Evolutionary conservation across 2,113 vertebrate species (phyloP).

Genomic region (Thymallus thymallus): DNA sequence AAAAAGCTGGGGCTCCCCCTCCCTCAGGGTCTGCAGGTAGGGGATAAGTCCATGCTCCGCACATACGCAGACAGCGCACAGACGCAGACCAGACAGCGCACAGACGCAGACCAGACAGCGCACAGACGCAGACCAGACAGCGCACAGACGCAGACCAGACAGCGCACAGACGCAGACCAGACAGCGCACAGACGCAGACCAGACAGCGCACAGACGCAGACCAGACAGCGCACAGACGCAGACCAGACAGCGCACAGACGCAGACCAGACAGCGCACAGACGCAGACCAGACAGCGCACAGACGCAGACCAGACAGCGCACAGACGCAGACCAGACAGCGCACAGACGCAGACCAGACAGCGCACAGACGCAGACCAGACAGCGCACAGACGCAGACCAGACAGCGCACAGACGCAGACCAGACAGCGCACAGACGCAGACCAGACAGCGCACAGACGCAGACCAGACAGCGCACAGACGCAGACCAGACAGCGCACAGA

Average conservation of each 20-base stretch:
- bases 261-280: not conserved
- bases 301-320: not conserved
- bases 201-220: not conserved
- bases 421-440: not conserved
- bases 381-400: not conserved
- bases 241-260: conserved; percentile 5
- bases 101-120: too few relatives aligned
- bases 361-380: conserved; percentile 1
- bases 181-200: not conserved
- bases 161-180: not conserved
- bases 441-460: not conserved
- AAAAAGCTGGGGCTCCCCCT: conserved; percentile 91
- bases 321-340: not conserved
- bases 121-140: not conserved
- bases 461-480: conserved; percentile 5
- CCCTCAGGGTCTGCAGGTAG: conserved; percentile 95
- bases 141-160: conserved; percentile 1
- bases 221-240: not conserved
- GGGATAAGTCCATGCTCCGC: not conserved
- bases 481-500: not conserved
- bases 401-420: not conserved
- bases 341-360: not conserved
- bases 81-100: too few relatives aligned
- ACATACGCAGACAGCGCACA: too few relatives aligned
- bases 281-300: conserved; percentile 5